Evolutionary conservation across 2,113 vertebrate species (phyloP), one percentile per base, ranked within the genome.

Genomic region (Oncorhynchus nerka): DNA sequence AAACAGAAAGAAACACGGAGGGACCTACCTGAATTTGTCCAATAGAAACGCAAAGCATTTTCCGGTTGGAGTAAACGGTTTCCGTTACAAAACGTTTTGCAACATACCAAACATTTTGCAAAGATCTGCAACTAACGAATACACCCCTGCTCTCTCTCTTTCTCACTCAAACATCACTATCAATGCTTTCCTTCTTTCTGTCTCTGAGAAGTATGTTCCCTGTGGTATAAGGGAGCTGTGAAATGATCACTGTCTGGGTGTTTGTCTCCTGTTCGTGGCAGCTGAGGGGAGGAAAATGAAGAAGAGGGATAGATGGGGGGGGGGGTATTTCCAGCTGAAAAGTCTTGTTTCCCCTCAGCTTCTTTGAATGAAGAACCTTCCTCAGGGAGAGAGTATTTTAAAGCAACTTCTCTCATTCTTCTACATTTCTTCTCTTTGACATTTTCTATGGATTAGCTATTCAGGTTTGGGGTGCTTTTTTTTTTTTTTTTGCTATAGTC

Each of bases 141-240:
- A 45, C 9, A 45, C 39, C 39, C 9, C 39, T 45, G 39, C 66
- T 19, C 34, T 49, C 34, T 70, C 68, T 48, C 13, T 13, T 22
- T 83, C 61, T 70, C n/a, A 24, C 8, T 69, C 68, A 32, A 6
- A 26, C 79, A 74, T 73, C 76, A 86, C 79, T 89, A 39, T 66
- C 71, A 80, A 85, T 82, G 77, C 74, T 70, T 71, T 55, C 59
- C 61, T 30, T 65, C 49, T 61, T 30, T 78, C 72, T 76, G 66
- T 70, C 84, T 85, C 84, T 89, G 82, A 85, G 86, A 88, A 90
- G 85, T 81, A 77, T 81, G 83, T 82, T 87, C 86, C 84, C 81
- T 88, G 87, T 85, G 87, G 86, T 90, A 90, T 84, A 74, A 78
- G 80, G 84, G 84, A 89, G 81, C 84, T 90, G 85, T 86, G 86